Evolutionary conservation across 2,888 invertebrate species (phyloP), one percentile per base, ranked within the genome.

Genomic region (Tipula confusa): DNA sequence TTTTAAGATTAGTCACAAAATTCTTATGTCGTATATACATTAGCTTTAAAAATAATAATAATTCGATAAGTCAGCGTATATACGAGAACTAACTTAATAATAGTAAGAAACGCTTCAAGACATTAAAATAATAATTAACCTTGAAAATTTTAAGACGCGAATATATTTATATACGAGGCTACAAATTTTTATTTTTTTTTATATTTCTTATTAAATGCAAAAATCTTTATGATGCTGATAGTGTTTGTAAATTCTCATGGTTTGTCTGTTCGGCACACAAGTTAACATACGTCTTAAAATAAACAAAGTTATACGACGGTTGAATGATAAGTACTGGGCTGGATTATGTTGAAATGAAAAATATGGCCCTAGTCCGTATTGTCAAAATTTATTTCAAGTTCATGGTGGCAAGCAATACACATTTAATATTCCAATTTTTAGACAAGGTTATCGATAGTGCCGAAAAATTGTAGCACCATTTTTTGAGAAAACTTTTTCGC

Each of bases 111-210:
- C 64, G 64, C 15, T 64, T 64, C n/a, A 64, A 64, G 64, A 64
- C 64, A 64, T 64, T 64, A 64, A 64, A 64, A 64, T 64, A 64
- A 64, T 64, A 64, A 64, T 64, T 64, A 64, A 64, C 64, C 64
- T 64, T 64, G 64, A 64, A 24, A 64, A 64, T 64, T 64, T 64
- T 64, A 64, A 64, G 64, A 64, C 64, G 64, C 64, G 64, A 24
- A 64, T 64, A 33, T 7, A 36, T n/a, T n/a, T 36, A 43, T 4
- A 43, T 43, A n/a, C 36, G 9, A 9, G 36, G 36, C 13, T n/a
- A 43, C 13, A 64, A 64, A 64, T n/a, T n/a, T n/a, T n/a, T n/a
- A n/a, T n/a, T n/a, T n/a, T n/a, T n/a, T n/a, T n/a, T n/a, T n/a
- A n/a, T n/a, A n/a, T n/a, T n/a, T n/a, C n/a, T n/a, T n/a, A 64